phyloP scores from a whole-genome alignment of 2,113 vertebrate genomes.

The Pachycephala philippinensis region DNA sequence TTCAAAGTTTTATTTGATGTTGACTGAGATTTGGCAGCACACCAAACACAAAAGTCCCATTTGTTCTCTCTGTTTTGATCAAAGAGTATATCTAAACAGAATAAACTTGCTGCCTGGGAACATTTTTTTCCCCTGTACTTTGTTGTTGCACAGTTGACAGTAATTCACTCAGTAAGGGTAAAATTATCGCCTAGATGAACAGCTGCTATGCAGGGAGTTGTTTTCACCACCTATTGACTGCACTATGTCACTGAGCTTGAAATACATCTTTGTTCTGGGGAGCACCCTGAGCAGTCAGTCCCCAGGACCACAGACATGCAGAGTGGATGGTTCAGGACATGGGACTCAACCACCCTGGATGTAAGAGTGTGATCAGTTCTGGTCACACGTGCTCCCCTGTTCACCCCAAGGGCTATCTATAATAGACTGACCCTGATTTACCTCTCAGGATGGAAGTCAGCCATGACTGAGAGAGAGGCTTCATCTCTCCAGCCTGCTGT shows the following conservation, averaged over 20 bases:
- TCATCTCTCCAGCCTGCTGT: neutral
- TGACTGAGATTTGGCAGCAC: conserved; percentile 34
- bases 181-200: neutral
- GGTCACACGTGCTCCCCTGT: neutral
- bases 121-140: neutral
- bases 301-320: neutral
- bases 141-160: conserved; percentile 14
- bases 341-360: neutral
- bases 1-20: conserved; percentile 42
- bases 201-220: neutral
- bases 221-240: neutral
- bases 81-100: conserved; percentile 7
- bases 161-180: conserved; percentile 1
- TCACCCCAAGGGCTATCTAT: neutral
- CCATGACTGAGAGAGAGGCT: neutral
- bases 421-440: neutral
- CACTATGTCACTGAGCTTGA: neutral
- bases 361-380: neutral
- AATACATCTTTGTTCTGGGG: neutral
- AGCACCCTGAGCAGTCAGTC: neutral
- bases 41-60: neutral
- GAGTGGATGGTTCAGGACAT: neutral
- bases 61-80: conserved; percentile 49
- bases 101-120: conserved; percentile 18
- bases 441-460: neutral